Evolutionary conservation across 2,888 invertebrate genomes (phyloP).

Genomic region (Campaea margaritaria): DNA sequence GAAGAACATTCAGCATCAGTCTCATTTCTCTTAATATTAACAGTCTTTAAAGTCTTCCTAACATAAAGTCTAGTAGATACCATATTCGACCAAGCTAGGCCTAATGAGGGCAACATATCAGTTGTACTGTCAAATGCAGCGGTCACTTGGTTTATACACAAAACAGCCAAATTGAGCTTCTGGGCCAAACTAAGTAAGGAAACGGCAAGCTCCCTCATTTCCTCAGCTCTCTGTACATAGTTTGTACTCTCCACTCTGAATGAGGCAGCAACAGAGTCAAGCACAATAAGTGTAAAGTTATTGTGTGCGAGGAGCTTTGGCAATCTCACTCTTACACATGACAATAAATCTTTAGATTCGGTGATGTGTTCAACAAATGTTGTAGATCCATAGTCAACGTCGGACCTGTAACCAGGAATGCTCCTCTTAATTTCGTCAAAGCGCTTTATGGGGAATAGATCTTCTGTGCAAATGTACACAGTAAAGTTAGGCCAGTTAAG

Average conservation of each 20-base stretch:
- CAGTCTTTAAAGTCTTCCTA: conserved; percentile 48
- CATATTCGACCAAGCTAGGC: conserved; percentile 81
- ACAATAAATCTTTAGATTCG: conserved; percentile 69
- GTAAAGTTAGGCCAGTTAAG: conserved; percentile 86
- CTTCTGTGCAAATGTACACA: conserved; percentile 92
- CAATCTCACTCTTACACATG: conserved; percentile 69
- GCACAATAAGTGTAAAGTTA: conserved; percentile 61
- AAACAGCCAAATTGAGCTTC: conserved; percentile 63
- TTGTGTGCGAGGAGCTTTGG: conserved; percentile 64
- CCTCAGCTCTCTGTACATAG: conserved; percentile 76
- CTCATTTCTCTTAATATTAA: conserved; percentile 22
- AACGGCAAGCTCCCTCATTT: conserved; percentile 72
- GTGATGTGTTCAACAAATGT: conserved; percentile 76
- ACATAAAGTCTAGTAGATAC: conserved; percentile 65
- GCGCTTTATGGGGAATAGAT: conserved; percentile 83
- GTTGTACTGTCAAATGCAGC: conserved; percentile 58
- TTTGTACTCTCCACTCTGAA: conserved; percentile 73
- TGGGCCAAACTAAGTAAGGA: conserved; percentile 62
- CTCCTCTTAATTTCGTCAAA: conserved; percentile 68
- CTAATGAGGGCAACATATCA: conserved; percentile 69
- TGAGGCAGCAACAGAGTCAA: conserved; percentile 80
- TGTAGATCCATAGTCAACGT: conserved; percentile 62
- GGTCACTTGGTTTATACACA: conserved; percentile 80
- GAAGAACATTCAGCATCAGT: conserved; percentile 40
- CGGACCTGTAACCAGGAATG: conserved; percentile 44